Conservation (phyloP, 1,140 invertebrate species). For the Berghia stephanieae region DNA sequence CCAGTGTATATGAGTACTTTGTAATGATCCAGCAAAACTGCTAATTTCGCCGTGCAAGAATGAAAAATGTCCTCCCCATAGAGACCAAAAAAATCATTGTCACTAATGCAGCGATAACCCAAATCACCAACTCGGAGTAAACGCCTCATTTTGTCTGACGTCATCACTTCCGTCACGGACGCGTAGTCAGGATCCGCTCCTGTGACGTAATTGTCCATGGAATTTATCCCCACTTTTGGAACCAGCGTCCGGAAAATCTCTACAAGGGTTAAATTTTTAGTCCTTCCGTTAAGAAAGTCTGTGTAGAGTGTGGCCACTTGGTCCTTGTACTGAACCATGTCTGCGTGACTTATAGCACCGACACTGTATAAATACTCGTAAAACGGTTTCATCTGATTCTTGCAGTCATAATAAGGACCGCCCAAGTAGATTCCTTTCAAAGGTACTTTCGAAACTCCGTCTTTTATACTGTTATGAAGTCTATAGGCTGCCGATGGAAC, state of each 20-base stretch:
- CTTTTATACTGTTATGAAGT: slow-evolving; percentile 73
- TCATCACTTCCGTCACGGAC: not conserved
- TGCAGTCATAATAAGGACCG: slow-evolving; percentile 13
- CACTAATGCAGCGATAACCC: not conserved
- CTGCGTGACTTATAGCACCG: not conserved
- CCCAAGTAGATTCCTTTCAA: slow-evolving; percentile 25
- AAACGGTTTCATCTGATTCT: not conserved
- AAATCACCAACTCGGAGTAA: not conserved
- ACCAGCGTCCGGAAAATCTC: no score
- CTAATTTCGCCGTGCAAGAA: not conserved
- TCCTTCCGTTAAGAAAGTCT: no score
- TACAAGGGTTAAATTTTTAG: no score
- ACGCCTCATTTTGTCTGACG: not conserved
- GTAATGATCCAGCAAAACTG: slow-evolving; percentile 13
- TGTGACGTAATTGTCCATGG: not conserved
- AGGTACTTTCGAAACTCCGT: slow-evolving; percentile 45
- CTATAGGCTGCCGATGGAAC: slow-evolving; percentile 80
- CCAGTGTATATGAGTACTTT: slow-evolving; percentile 8
- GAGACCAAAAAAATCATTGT: not conserved
- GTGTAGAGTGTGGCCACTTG: no score
- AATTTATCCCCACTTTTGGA: no score
- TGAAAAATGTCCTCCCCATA: not conserved
- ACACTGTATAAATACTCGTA: not conserved
- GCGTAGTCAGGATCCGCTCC: not conserved
- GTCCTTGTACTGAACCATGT: no score